These are phyloP conservation scores for Pollimyrus isidori DNA, from an alignment of 2,113 vertebrate genomes.

Conservation along the genomic window DNA sequence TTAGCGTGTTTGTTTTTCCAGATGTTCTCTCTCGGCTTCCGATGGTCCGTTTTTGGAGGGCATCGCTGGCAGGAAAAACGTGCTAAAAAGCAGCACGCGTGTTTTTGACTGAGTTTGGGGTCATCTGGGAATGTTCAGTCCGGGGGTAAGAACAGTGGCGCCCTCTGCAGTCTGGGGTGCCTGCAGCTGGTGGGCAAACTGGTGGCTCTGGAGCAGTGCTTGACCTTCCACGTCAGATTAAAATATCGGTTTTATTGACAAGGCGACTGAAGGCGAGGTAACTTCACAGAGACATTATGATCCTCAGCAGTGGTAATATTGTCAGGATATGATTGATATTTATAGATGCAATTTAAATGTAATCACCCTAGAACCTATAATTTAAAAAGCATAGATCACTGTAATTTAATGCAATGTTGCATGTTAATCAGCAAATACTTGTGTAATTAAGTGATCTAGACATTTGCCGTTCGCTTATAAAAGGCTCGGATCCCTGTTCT, in stretches of 20 bases:
- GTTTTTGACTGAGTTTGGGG: background rate
- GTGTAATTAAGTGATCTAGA: background rate
- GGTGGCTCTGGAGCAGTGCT: background rate
- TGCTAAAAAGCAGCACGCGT: background rate
- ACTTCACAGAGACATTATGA: background rate
- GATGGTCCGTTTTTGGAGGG: background rate
- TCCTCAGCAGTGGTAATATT: background rate
- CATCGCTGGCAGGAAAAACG: background rate
- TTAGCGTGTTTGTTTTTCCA: slow-evolving; percentile 14
- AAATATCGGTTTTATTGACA: background rate
- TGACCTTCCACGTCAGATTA: background rate
- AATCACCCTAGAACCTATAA: background rate
- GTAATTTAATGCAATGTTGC: background rate
- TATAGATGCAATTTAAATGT: background rate
- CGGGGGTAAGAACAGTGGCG: background rate
- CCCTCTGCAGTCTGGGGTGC: background rate
- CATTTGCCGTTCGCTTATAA: background rate
- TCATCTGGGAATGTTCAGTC: background rate
- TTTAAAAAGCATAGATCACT: background rate
- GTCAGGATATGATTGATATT: background rate
- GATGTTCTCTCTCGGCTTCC: background rate
- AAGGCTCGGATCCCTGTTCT: background rate
- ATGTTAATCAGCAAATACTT: background rate
- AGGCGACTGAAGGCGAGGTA: background rate
- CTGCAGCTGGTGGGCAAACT: background rate